Conservation (phyloP, 2,888 invertebrate species). For the Nomada ferruginata region DNA sequence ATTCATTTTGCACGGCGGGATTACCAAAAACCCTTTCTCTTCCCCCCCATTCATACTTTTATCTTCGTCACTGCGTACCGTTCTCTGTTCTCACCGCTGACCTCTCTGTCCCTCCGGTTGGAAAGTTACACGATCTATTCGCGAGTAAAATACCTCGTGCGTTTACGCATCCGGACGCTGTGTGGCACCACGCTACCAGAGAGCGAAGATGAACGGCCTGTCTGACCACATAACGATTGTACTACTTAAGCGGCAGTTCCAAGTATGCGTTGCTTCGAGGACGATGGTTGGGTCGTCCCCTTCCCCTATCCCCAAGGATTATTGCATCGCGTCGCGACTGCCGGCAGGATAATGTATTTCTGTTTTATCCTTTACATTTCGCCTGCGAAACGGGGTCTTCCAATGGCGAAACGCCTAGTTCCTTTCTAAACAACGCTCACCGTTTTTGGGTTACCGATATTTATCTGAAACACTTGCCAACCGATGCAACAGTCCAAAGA, state of each 20-base stretch:
- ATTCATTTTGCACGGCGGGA: slow-evolving; percentile 35
- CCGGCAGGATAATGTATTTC: neutral
- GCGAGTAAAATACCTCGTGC: slow-evolving; percentile 40
- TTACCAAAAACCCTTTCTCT: slow-evolving; percentile 15
- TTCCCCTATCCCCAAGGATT: neutral
- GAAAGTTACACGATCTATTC: slow-evolving; percentile 64
- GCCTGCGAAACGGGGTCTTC: neutral
- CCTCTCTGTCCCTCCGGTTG: slow-evolving; percentile 22
- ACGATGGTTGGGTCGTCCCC: neutral
- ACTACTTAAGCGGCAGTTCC: slow-evolving; percentile 55
- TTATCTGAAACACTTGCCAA: neutral
- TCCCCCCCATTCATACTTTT: neutral
- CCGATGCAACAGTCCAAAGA: slow-evolving; percentile 1
- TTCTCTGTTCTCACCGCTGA: neutral
- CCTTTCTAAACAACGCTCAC: slow-evolving; percentile 43
- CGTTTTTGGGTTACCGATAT: slow-evolving; percentile 5
- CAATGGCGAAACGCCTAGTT: slow-evolving; percentile 23
- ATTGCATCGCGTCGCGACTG: neutral
- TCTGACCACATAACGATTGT: slow-evolving; percentile 49
- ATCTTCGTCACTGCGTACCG: neutral
- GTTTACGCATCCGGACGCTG: slow-evolving; percentile 64
- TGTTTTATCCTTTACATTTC: neutral
- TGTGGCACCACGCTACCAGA: slow-evolving; percentile 74
- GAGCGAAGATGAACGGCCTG: slow-evolving; percentile 16
- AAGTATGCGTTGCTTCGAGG: neutral